A percentile compares a stretch with the other conserved stretches of the same genome.
These are phyloP conservation scores for Dermatemys mawii DNA, from an alignment of 2,113 vertebrate species.

Conservation along the genomic window DNA sequence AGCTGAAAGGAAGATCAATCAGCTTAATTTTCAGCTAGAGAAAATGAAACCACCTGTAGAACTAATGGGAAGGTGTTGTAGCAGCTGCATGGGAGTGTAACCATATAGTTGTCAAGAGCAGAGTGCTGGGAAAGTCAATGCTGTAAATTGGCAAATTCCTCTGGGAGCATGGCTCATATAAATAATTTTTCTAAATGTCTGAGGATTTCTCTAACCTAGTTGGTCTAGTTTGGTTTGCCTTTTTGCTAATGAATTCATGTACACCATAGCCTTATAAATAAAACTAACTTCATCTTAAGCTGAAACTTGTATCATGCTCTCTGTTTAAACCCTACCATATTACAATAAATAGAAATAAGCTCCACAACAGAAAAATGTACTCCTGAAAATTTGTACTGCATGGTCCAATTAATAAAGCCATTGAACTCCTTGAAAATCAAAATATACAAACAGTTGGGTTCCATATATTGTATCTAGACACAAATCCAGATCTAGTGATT, in stretches of 20 bases:
- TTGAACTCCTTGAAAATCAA: neutral
- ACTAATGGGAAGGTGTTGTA: neutral
- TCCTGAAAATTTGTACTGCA: neutral
- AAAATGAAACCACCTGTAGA: neutral
- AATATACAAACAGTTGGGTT: neutral
- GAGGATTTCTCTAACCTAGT: constrained; percentile 8
- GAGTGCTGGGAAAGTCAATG: accelerated
- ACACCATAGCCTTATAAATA: constrained; percentile 35
- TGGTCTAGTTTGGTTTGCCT: constrained; percentile 14
- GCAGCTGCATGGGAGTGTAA: neutral
- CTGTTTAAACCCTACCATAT: neutral
- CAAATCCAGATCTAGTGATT: neutral
- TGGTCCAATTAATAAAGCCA: neutral
- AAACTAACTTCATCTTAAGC: neutral
- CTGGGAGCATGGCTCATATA: neutral
- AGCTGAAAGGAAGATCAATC: neutral
- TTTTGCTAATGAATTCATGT: constrained; percentile 58
- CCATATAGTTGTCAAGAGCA: neutral
- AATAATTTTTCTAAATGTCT: constrained; percentile 46
- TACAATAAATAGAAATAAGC: neutral
- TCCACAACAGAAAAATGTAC: neutral
- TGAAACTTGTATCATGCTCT: neutral
- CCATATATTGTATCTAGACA: neutral
- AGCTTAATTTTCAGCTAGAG: neutral
- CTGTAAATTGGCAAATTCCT: neutral